phyloP scores from a whole-genome alignment of 1,140 invertebrate genomes.

The Pemphigus obesinymphae region DNA sequence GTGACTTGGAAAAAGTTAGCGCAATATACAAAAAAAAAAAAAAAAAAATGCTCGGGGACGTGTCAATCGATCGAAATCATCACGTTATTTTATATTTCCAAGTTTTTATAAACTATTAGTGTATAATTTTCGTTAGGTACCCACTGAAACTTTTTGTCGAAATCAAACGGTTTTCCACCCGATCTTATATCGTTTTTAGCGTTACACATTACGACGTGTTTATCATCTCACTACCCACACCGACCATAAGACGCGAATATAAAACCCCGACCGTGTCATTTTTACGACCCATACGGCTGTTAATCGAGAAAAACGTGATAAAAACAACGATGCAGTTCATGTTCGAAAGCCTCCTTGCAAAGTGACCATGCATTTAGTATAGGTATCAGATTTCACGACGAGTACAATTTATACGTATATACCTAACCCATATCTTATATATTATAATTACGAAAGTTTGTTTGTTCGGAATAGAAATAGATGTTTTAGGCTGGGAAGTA shows the following conservation, averaged over 20 bases:
- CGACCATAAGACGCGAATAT: no score
- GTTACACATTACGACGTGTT: no score
- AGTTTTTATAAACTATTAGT: not conserved
- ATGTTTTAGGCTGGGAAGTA: no score
- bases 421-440: no score
- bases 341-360: no score
- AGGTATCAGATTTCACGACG: no score
- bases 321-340: not conserved
- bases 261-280: not conserved
- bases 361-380: no score
- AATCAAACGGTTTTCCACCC: no score
- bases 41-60: not conserved
- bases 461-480: no score
- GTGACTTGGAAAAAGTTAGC: not conserved
- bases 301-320: not conserved
- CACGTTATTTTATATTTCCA: not conserved
- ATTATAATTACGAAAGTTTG: no score
- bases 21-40: not conserved
- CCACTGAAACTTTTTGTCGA: not conserved
- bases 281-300: not conserved
- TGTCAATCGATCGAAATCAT: not conserved
- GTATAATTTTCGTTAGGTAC: not conserved
- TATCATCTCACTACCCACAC: not conserved
- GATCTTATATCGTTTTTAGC: no score
- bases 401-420: no score